Evolutionary conservation across 2,113 vertebrate genomes (phyloP).

Genomic region (Laticauda colubrina): DNA sequence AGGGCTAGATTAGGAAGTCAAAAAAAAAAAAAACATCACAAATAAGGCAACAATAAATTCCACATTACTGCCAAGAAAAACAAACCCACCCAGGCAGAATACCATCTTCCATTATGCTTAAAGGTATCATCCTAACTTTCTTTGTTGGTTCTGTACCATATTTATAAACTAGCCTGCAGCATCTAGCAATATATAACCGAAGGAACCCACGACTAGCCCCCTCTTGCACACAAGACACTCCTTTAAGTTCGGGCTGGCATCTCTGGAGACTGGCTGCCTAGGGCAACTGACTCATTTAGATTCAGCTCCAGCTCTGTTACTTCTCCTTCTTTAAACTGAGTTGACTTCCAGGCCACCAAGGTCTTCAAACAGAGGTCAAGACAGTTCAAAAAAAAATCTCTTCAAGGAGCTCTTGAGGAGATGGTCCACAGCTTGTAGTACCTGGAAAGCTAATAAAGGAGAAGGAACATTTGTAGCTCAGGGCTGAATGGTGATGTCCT

Average conservation of each 20-base stretch:
- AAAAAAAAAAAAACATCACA: neutral
- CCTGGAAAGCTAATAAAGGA: neutral
- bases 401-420: neutral
- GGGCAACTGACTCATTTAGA: neutral
- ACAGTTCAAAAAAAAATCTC: neutral
- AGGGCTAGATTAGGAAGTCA: neutral
- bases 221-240: neutral
- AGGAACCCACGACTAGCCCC: neutral
- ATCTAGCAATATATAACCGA: neutral
- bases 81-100: neutral
- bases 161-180: neutral
- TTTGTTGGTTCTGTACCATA: neutral
- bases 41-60: neutral
- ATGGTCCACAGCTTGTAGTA: neutral
- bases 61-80: neutral
- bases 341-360: neutral
- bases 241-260: neutral
- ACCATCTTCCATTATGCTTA: neutral
- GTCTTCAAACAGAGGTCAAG: neutral
- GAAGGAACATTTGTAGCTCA: neutral
- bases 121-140: neutral
- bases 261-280: neutral
- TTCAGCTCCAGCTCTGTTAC: neutral
- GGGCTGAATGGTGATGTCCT: neutral
- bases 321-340: neutral